Evolutionary conservation across 1,140 invertebrate genomes (phyloP), one percentile per base, ranked within the genome.

Genomic region (Drosophila pallidifrons): DNA sequence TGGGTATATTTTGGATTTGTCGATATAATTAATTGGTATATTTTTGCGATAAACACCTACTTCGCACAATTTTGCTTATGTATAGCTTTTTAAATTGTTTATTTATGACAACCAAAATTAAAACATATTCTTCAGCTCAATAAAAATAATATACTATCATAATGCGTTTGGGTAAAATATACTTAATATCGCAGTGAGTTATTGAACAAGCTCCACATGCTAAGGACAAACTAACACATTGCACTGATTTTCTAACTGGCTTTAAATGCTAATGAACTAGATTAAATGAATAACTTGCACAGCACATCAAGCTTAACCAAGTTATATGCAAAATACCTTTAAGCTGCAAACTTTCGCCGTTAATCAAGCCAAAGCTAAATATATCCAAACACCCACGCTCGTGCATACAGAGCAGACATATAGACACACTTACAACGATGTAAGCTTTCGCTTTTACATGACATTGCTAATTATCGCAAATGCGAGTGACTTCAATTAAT

Each of bases 401-500:
- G 20, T 25, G 20, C 13, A 16, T 38, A 66, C 13, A 73, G 20
- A 57, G 35, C 41, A 47, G 4, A 51, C 11, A 13, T n/a, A 57
- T 25, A 25, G 20, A 46, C 10, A 46, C 43, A 57, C 10, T 47
- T 7, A 38, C 1, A 46, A 2, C 11, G 25, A 25, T 54, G 72
- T 65, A 59, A 65, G 72, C 72, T 70, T 77, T 70, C 54, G 72
- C 65, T 75, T 65, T 70, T 60, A 70, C 72, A 69, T 65, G 61
- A 75, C 55, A 73, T 65, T 57, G 66, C 72, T 71, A 78, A 78
- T 75, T 71, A 75, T 71, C 47, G 49, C 32, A 65, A 78, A 76
- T 63, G 73, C 67, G 63, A 72, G 68, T 76, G 73, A 76, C 77
- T 76, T 79, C 67, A 79, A 79, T 79, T 79, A 79, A 79, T 79